Base-by-base conservation (phyloP, 2,797 vertebrate species). In the Phrynocephalus vlangalii region DNA sequence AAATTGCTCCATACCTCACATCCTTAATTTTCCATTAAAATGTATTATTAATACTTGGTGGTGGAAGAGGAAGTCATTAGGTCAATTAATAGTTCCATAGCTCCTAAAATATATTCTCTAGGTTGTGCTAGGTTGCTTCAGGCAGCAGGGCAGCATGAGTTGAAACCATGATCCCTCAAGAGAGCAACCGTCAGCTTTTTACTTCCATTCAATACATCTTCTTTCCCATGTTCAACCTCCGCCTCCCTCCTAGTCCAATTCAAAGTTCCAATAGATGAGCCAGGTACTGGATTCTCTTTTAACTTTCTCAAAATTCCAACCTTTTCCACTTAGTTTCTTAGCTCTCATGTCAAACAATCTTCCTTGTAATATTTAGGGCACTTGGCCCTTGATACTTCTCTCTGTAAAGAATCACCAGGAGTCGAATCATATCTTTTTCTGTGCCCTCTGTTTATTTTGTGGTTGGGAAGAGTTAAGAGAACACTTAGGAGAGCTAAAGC, bases 361-460 rank as follows among this genome's bases (percentile, higher is more conserved):
- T 76, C 67, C 18, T 44, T 38, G 44, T 15, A 84, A 73, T 63
- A 73, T 78, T 84, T 24, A 80, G 44, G 3, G 15, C 28, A 79
- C 30, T 68, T 16, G 77, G 79, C 50, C 66, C 60, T 84, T 68
- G 87, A 67, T 60, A 16, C 3, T 6, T 86, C 82, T 33, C 22
- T 0, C 2, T 86, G 28, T 1, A 84, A 73, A 75, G 79, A 82
- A 79, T 50, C 73, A 94, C 2, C 85, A 70, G 75, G 83, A 87
- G 77, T 24, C 71, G 94, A 80, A 84, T 87, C 82, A 30, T 33
- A 44, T 84, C 72, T 48, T 79, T 79, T 84, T 77, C 87, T 80
- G 72, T 79, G 33, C 33, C 48, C 66, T 24, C 63, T 67, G 4
- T 73, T 83, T 20, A 67, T 79, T 88, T 81, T 86, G 11, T 71